Base-by-base conservation (phyloP, 2,797 vertebrate species). In the Hemibagrus guttatus region DNA sequence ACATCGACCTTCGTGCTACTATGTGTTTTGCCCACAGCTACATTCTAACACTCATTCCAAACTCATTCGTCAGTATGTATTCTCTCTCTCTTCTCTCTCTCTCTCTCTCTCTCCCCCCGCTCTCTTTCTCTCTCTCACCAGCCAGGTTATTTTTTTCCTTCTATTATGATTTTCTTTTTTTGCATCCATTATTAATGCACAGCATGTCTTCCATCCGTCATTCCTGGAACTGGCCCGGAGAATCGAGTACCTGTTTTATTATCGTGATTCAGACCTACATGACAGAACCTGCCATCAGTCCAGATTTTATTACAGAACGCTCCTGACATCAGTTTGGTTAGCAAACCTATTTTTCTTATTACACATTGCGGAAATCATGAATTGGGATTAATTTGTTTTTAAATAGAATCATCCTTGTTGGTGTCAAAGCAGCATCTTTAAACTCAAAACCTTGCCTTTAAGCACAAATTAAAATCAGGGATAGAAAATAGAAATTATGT, bases 131-230 rank as follows among this genome's bases (percentile, higher is more conserved):
- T 17, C 19, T 13, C 17, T 39, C 19, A 80, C 2, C 23, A 80
- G 46, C 28, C 74, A 80, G 54, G 79, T 39, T 76, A 61, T 85
- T 71, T 64, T 71, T 86, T 59, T 28, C 17, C 21, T 82, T 46
- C 79, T 64, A 82, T 81, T 86, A 82, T 81, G 56, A 63, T 39
- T 64, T 78, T 83, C 72, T 84, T 59, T 61, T 78, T 52, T 21
- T 26, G 6, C 52, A 78, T 87, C 49, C 35, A 69, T 84, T 78
- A 83, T 87, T 79, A 84, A 84, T 83, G 81, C 63, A 59, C 35
- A 69, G 69, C 49, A 68, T 35, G 81, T 56, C 80, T 78, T 11
- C 49, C 52, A 74, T 64, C 26, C 31, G 19, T 86, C 85, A 83
- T 83, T 71, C 69, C 61, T 82, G 69, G 42, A 83, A 76, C 80